Evolutionary conservation across 2,113 vertebrate genomes (phyloP).

Genomic region (Tursiops truncatus): DNA sequence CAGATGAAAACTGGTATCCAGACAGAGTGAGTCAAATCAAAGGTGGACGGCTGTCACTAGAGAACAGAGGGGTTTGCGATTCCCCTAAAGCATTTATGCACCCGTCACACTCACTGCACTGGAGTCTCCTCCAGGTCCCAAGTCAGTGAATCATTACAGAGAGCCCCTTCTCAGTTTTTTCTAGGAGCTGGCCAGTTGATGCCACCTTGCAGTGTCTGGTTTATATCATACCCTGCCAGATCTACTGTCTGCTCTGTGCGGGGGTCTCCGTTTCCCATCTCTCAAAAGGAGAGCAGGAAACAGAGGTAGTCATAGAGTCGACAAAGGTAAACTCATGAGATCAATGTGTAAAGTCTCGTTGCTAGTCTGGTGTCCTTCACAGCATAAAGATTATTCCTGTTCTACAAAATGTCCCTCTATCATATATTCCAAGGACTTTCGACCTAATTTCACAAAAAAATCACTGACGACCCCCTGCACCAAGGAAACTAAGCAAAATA

Average conservation of each 20-base stretch:
- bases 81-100: not conserved
- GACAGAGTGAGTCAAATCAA: not conserved
- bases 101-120: not conserved
- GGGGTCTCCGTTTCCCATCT: not conserved
- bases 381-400: slow-evolving; percentile 27
- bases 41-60: not conserved
- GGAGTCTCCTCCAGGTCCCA: not conserved
- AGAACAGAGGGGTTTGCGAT: not conserved
- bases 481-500: slow-evolving; percentile 54
- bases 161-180: slow-evolving; percentile 36
- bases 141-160: slow-evolving; percentile 49
- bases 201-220: slow-evolving; percentile 20
- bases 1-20: not conserved
- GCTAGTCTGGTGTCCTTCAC: slow-evolving; percentile 51
- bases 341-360: slow-evolving; percentile 4
- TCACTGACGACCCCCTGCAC: not conserved
- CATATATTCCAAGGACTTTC: slow-evolving; percentile 53
- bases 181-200: not conserved
- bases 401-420: slow-evolving; percentile 51
- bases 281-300: not conserved
- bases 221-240: not conserved
- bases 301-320: not conserved
- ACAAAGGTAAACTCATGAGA: slow-evolving; percentile 28
- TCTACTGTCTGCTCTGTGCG: not conserved
- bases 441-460: slow-evolving; percentile 59